Conservation (phyloP, 1,140 invertebrate species). For the Scylla paramamosain region DNA sequence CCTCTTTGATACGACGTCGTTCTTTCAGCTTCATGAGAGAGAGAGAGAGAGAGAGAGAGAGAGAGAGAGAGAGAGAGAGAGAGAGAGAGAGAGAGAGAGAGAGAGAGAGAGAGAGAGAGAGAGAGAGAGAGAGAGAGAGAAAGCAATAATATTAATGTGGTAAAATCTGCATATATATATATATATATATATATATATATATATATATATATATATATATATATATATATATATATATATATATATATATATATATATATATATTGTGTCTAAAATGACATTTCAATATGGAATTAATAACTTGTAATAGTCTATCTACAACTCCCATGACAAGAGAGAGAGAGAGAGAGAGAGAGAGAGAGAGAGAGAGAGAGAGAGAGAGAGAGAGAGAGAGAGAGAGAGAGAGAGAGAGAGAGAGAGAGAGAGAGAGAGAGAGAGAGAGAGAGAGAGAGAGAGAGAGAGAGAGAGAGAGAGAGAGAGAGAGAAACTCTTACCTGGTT, state of each 20-base stretch:
- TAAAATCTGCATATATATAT: no score
- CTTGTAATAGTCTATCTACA: no score
- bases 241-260: no score
- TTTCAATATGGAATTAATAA: no score
- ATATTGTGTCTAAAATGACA: no score
- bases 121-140: no score
- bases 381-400: neutral
- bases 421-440: neutral
- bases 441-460: neutral
- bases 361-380: neutral
- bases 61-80: conserved; percentile 26
- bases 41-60: no score
- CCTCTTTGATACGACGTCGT: conserved; percentile 92
- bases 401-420: neutral
- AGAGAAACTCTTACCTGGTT: conserved; percentile 86
- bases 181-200: no score
- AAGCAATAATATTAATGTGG: neutral
- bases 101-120: neutral
- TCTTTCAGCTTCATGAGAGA: conserved; percentile 86
- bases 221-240: no score
- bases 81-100: conserved; percentile 8
- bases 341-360: no score
- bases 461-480: neutral
- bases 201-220: no score
- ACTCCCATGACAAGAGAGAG: no score